These are phyloP conservation scores for Medauroidea extradentata DNA, from an alignment of 1,140 invertebrate genomes.

Conservation along the genomic window DNA sequence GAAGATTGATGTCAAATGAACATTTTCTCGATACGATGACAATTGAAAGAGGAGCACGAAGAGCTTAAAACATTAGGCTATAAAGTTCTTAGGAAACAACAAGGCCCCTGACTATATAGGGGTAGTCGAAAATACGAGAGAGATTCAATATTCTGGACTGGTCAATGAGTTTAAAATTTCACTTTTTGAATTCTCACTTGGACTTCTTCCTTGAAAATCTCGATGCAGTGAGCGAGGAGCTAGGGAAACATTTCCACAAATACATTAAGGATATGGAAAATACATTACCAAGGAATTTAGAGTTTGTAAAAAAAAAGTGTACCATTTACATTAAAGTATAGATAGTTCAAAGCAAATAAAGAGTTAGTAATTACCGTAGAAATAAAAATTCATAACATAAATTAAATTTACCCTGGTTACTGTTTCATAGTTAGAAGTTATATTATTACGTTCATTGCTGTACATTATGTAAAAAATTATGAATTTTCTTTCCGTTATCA, in stretches of 20 bases:
- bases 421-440: too few species aligned
- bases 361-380: too few species aligned
- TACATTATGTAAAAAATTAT: too few species aligned
- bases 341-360: too few species aligned
- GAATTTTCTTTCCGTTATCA: too few species aligned
- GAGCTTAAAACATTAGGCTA: background rate
- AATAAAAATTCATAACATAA: too few species aligned
- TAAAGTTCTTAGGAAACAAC: slow-evolving; percentile 28
- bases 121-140: slow-evolving; percentile 25
- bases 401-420: too few species aligned
- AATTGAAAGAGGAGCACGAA: background rate
- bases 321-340: too few species aligned
- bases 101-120: slow-evolving; percentile 29
- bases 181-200: slow-evolving; percentile 35
- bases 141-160: slow-evolving; percentile 28
- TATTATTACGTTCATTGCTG: too few species aligned
- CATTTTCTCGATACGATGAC: background rate
- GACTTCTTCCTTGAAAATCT: slow-evolving; percentile 37
- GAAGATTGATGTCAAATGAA: background rate
- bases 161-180: slow-evolving; percentile 35
- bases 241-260: slow-evolving; percentile 31
- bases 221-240: slow-evolving; percentile 35
- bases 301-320: too few species aligned
- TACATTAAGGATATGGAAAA: slow-evolving; percentile 34
- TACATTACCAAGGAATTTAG: slow-evolving; percentile 33